Base-by-base conservation (phyloP, 2,797 vertebrate genomes). In the Falco novaeseelandiae region DNA sequence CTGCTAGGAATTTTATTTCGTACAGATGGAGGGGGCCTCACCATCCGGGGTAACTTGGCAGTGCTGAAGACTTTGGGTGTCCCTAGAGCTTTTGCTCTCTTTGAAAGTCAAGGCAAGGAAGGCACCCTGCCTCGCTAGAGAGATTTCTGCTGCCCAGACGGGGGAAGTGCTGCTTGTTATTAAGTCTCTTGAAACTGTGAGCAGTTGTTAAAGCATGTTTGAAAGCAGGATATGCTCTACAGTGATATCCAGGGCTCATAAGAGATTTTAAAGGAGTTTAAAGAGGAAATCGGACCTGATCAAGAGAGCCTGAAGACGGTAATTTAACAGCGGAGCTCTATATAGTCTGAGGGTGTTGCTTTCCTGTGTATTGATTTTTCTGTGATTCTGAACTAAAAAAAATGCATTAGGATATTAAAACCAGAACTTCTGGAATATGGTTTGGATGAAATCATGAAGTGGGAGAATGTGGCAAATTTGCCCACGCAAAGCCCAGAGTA, bases 371-470 rank as follows among this genome's bases (percentile, higher is more conserved):
- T 94, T 81, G 81, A 94, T 92, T 96, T 95, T 95, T 91, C 95
- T 95, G 85, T 93, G 87, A 94, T 95, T 88, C 89, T 65, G 57
- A 89, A 84, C 62, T 62, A 30, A 89, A 97, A 97, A 87, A 96
- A 96, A 95, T 66, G n/a, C 77, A 36, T 12, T 26, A 77, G 66
- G 76, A 94, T 97, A 96, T 96, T 93, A 95, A 97, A 98, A 98
- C 71, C 92, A 97, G 97, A 97, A 94, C 83, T 94, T 91, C 92
- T 93, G 83, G 86, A 81, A 65, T 94, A 96, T 63, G 91, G 96
- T 97, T 96, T 84, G 59, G 94, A 96, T 96, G 97, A 97, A 98
- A 95, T 71, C 34, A 67, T 90, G 89, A 91, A 96, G 93, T 57
- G 38, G 71, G 69, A 89, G 78, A 97, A 97, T 95, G 96, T 94